These are phyloP conservation scores for Helogale parvula DNA, from an alignment of 2,113 vertebrate species.

Conservation along the genomic window DNA sequence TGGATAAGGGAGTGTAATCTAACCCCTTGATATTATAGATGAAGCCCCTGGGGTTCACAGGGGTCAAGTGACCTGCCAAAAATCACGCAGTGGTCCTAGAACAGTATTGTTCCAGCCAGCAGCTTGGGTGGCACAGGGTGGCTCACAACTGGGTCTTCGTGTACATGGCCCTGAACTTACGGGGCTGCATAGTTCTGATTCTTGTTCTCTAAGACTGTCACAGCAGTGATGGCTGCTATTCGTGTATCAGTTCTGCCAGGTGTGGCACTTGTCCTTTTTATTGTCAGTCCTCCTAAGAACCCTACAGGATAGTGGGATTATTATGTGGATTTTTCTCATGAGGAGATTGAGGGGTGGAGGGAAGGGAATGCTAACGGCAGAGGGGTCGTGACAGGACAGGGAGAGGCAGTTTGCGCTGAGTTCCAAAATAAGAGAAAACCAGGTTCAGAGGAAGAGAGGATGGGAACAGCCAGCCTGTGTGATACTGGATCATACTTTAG, in stretches of 20 bases:
- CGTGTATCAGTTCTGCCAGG: not conserved
- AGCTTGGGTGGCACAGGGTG: not conserved
- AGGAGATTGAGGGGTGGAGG: not conserved
- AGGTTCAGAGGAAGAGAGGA: not conserved
- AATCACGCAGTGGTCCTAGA: not conserved
- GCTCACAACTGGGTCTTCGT: not conserved
- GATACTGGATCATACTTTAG: not conserved
- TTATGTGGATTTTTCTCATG: not conserved
- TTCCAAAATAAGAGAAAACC: not conserved
- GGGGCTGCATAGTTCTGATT: not conserved
- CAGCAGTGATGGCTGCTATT: not conserved
- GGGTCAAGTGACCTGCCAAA: not conserved
- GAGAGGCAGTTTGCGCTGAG: not conserved
- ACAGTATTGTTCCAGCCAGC: not conserved
- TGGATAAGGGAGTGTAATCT: not conserved
- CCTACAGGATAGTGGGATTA: not conserved
- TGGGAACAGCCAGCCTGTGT: not conserved
- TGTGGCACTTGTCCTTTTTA: not conserved
- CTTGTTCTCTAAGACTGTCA: not conserved
- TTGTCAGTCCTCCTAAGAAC: not conserved
- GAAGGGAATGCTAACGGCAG: not conserved
- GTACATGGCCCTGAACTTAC: not conserved
- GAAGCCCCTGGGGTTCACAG: not conserved
- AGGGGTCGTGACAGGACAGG: not conserved
- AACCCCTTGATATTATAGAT: not conserved